Percentiles rank a stretch among this genome's conserved stretches.
These are phyloP conservation scores for Drosophila rubida DNA, from an alignment of 2,888 invertebrate species.

Conservation along the genomic window DNA sequence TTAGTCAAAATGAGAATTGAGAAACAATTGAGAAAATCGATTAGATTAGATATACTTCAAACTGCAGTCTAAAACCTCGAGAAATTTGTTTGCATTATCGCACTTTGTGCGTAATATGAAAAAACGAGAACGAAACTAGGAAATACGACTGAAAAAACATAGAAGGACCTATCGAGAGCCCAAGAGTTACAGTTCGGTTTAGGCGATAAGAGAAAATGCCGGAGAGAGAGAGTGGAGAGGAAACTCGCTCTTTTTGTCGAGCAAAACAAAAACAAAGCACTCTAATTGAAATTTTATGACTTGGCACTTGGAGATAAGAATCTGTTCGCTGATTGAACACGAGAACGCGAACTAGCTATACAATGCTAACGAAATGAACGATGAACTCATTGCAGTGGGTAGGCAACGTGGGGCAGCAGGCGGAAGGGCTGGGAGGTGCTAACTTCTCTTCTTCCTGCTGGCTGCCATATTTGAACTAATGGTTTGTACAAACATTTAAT, in stretches of 20 bases:
- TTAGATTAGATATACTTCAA: neutral
- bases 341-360: slow-evolving; percentile 35
- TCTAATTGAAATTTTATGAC: slow-evolving; percentile 71
- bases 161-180: neutral
- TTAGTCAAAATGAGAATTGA: too few relatives aligned
- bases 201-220: neutral
- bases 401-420: neutral
- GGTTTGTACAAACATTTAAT: slow-evolving; percentile 37
- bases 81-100: neutral
- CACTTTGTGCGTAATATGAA: neutral
- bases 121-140: too few relatives aligned
- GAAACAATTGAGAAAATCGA: too few relatives aligned
- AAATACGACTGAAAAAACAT: too few relatives aligned
- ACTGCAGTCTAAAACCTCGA: too few relatives aligned
- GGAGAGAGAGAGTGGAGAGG: neutral
- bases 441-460: slow-evolving; percentile 28
- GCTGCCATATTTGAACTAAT: slow-evolving; percentile 16
- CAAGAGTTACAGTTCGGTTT: neutral
- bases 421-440: slow-evolving; percentile 51
- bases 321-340: slow-evolving; percentile 47
- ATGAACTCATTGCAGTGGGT: slow-evolving; percentile 69
- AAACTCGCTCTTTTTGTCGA: neutral
- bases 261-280: slow-evolving; percentile 31
- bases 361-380: slow-evolving; percentile 48
- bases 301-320: slow-evolving; percentile 69